A percentile compares a stretch with the other conserved stretches of the same genome.
phyloP scores from a whole-genome alignment of 2,797 vertebrate species.

The Falco berigora region DNA sequence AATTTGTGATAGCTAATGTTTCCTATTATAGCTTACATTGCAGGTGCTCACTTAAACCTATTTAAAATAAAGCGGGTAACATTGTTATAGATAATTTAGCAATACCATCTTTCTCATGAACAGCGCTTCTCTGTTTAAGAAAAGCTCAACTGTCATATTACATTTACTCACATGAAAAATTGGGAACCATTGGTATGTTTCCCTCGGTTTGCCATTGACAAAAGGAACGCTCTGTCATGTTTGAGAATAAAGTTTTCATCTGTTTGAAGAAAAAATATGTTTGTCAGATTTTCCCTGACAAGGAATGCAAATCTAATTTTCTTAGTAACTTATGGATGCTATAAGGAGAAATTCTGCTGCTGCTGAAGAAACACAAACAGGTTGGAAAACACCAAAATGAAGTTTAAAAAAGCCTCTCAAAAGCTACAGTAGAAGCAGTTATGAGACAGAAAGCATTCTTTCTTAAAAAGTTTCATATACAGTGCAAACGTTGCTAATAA shows the following conservation, averaged over 20 bases:
- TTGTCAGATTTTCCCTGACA: conserved; percentile 61
- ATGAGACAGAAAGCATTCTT: neutral
- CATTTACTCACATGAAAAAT: conserved; percentile 96
- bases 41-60: neutral
- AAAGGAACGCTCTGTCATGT: conserved; percentile 97
- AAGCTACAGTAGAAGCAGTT: neutral
- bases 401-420: conserved; percentile 8
- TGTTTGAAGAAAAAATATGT: conserved; percentile 80
- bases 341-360: conserved; percentile 67
- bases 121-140: conserved; percentile 73
- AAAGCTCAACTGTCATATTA: conserved; percentile 52
- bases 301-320: neutral
- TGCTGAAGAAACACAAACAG: conserved; percentile 57
- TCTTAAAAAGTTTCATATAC: neutral
- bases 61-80: neutral
- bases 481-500: neutral
- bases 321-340: conserved; percentile 61
- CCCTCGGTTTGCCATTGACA: conserved; percentile 99
- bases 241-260: conserved; percentile 99
- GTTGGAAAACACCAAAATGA: neutral
- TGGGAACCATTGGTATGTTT: conserved; percentile 99
- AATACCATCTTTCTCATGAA: conserved; percentile 77
- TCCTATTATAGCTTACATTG: neutral
- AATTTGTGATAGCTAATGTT: neutral
- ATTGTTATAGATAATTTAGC: neutral